Percentiles rank a stretch among this genome's conserved stretches.
Evolutionary conservation across 2,113 vertebrate species (phyloP).

Genomic region (Glaucidium brasilianum): DNA sequence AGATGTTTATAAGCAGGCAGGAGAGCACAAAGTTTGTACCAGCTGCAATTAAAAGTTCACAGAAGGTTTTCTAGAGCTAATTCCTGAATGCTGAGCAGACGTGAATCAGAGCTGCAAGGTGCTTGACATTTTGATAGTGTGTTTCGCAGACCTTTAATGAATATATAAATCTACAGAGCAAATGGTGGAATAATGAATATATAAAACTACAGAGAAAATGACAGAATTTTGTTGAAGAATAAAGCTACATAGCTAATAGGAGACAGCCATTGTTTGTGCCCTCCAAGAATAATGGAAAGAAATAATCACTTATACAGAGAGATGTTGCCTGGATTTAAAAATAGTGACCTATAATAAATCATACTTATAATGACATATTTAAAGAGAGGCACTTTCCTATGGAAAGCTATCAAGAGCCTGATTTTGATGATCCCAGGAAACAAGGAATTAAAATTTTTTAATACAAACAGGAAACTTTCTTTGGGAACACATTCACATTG

Average conservation of each 20-base stretch:
- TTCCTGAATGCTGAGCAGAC: not conserved
- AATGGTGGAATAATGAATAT: not conserved
- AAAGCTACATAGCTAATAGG: not conserved
- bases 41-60: conserved; percentile 28
- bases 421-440: not conserved
- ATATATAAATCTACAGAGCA: not conserved
- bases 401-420: not conserved
- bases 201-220: not conserved
- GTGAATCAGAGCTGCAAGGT: not conserved
- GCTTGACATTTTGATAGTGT: not conserved
- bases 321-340: not conserved
- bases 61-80: not conserved
- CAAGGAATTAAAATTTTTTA: not conserved
- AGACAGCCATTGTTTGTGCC: not conserved
- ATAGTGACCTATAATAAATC: not conserved
- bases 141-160: not conserved
- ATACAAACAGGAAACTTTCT: not conserved
- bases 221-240: not conserved
- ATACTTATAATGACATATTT: not conserved
- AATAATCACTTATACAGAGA: not conserved
- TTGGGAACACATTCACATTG: not conserved
- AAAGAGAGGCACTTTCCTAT: not conserved
- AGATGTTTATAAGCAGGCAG: not conserved
- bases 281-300: not conserved
- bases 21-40: not conserved